Base-by-base conservation (phyloP, 2,888 invertebrate genomes). In the Cremastinae sp. region DNA sequence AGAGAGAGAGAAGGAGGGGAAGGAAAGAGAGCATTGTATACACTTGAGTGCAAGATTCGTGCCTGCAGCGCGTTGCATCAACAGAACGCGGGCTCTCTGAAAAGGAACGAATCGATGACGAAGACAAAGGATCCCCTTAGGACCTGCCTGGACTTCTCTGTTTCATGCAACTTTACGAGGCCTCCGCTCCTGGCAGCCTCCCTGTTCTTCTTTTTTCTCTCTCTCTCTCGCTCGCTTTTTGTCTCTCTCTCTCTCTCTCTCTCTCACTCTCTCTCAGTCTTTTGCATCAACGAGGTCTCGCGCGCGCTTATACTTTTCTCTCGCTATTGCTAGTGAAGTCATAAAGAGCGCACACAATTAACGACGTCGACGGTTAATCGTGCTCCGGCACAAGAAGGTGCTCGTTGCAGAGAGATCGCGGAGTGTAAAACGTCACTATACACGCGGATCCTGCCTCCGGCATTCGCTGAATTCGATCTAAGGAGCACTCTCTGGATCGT, bases 101-200 rank as follows among this genome's bases (percentile, higher is more conserved):
- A 69, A 75, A 78, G 74, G 75, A 78, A 79, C 75, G 79, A 79
- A 78, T 79, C 78, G 75, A 79, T 78, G 78, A 79, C 78, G 79
- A 79, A 78, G 78, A 79, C 79, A 78, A 79, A 79, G 78, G 71
- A 78, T 78, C 79, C 78, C 70, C 78, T 75, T 43, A 74, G 75
- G 79, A 79, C 71, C 71, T 75, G 75, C 65, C 74, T 37, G 51
- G 64, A 41, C 76, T 75, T 73, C 74, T 65, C 78, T 28, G 2
- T 79, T 78, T 74, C 69, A 71, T 66, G 69, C 66, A 64, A 78
- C 69, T 79, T 79, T 76, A 78, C 75, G 79, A 78, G 74, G 74
- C 22, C 70, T 51, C 47, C 51, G 8, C 8, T 12, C 58, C 9
- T 65, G 64, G 20, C 53, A 20, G 55, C 20, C 16, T 51, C 43